Evolutionary conservation across 2,888 invertebrate species (phyloP), one percentile per base, ranked within the genome.

Genomic region (Drosophila picticornis): DNA sequence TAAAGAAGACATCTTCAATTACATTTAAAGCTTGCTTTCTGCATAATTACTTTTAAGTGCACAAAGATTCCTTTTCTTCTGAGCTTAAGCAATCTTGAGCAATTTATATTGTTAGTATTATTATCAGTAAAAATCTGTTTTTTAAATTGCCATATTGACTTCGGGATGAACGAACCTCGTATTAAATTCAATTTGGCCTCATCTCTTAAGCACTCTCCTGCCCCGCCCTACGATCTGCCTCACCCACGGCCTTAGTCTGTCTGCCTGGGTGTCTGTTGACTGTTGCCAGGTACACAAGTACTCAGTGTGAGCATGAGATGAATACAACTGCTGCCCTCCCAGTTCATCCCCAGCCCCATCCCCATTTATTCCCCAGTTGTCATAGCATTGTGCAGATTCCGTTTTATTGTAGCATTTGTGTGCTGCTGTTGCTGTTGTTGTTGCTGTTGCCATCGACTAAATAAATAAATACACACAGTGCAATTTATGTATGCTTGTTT

Each of bases 391-490:
- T 83, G 79, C 81, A 83, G 81, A 83, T 76, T 83, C 78, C 75
- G 59, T 77, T 74, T 63, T 38, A 67, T 32, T 56, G 80, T 36
- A 61, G 58, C 72, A 59, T 61, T 72, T 80, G 74, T 81, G 67
- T 80, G 74, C 78, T 83, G 81, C 74, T 77, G 83, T 75, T 84
- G 85, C 83, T 27, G 31, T 9, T 32, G 32, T 11, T 32, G 74
- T 78, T 81, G 81, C 74, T 78, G 83, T 78, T 83, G 85, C 83
- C 84, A 81, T 87, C 81, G 88, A 83, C 81, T 81, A 85, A 85
- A 88, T 88, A 84, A 84, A 56, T n/a, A 29, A 36, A 56, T 77
- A 84, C 75, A 80, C 61, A 77, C 68, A 74, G 64, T 85, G 85
- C 85, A 87, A 83, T 86, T 84, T 85, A 85, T 81, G 71, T 76